Conservation (phyloP, 2,888 invertebrate species). For the Sesia apiformis region DNA sequence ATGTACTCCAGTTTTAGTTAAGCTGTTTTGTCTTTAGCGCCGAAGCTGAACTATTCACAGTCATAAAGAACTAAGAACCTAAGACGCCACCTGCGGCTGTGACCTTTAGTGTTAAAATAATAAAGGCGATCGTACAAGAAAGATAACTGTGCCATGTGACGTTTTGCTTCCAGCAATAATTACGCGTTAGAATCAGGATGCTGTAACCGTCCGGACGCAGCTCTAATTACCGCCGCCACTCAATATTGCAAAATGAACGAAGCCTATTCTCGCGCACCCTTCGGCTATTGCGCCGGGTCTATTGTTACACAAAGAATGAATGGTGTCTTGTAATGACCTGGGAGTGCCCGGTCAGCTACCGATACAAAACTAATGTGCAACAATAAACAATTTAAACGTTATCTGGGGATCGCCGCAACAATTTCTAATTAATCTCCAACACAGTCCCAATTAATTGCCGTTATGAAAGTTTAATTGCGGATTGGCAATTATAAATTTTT, state of each 20-base stretch:
- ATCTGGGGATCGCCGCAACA: constrained; percentile 42
- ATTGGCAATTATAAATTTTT: constrained; percentile 25
- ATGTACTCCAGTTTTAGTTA: constrained; percentile 25
- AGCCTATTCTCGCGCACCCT: constrained; percentile 53
- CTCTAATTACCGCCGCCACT: constrained; percentile 66
- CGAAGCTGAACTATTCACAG: constrained; percentile 16
- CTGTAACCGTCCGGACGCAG: constrained; percentile 61
- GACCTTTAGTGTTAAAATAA: background rate
- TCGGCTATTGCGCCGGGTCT: constrained; percentile 46
- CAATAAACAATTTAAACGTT: constrained; percentile 43
- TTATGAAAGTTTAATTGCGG: constrained; percentile 58
- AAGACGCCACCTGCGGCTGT: background rate
- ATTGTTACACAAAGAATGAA: constrained; percentile 56
- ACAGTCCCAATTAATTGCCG: constrained; percentile 50
- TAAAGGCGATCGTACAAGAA: no score
- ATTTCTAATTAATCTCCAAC: constrained; percentile 61
- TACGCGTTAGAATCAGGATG: constrained; percentile 67
- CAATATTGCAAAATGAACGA: constrained; percentile 65
- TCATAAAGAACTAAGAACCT: background rate
- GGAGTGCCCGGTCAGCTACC: constrained; percentile 43
- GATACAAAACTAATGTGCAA: constrained; percentile 21
- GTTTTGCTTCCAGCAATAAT: constrained; percentile 12
- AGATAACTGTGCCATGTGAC: constrained; percentile 4
- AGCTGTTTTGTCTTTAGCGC: constrained; percentile 8
- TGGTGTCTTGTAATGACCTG: constrained; percentile 49